phyloP scores from a whole-genome alignment of 1,140 invertebrate species.

The Nasonia vitripennis region DNA sequence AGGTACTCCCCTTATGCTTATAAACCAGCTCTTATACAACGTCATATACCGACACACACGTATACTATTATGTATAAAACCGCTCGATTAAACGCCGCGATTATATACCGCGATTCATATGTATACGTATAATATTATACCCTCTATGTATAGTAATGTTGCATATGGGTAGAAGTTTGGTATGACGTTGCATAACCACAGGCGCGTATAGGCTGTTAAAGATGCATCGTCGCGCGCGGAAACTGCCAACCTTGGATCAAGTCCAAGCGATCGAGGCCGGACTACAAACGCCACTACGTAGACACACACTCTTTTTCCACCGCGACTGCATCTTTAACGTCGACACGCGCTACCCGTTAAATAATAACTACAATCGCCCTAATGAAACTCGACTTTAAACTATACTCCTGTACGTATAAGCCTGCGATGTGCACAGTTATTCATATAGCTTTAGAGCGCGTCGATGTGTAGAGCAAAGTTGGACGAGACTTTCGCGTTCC shows the following conservation, averaged over 20 bases:
- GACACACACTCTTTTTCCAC: too few relatives aligned
- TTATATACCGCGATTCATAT: not conserved
- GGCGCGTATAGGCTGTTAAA: not conserved
- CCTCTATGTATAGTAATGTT: not conserved
- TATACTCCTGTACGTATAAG: not conserved
- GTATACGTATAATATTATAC: not conserved
- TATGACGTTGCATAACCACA: not conserved
- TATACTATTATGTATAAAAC: not conserved
- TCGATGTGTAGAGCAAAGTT: not conserved
- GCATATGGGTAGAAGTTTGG: not conserved
- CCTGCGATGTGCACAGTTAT: not conserved
- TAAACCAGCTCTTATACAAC: too few relatives aligned
- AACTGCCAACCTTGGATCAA: not conserved
- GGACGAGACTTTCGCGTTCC: not conserved
- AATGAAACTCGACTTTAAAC: too few relatives aligned
- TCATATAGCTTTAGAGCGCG: not conserved
- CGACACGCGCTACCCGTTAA: too few relatives aligned
- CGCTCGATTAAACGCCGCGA: not conserved
- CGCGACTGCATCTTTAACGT: too few relatives aligned
- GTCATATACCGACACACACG: not conserved
- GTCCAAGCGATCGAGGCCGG: not conserved
- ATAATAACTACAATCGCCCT: too few relatives aligned
- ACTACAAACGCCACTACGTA: not conserved
- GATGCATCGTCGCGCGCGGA: too few relatives aligned
- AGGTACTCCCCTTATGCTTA: constrained; percentile 77